phyloP scores from a whole-genome alignment of 2,797 vertebrate species.

The Alectoris magna region DNA sequence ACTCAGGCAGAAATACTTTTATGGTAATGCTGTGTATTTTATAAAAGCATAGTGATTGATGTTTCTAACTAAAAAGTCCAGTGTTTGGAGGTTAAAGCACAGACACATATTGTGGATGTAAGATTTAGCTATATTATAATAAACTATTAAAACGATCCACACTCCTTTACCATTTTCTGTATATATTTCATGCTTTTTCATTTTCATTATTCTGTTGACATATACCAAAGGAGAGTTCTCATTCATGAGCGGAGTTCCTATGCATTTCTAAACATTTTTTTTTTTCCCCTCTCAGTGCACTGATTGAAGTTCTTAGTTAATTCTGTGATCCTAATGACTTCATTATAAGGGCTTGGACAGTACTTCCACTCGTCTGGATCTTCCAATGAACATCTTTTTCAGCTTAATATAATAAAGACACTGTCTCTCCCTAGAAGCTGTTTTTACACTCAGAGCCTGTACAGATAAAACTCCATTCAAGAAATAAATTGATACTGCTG shows the following conservation, averaged over 20 bases:
- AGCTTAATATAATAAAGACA: neutral
- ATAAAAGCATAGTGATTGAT: neutral
- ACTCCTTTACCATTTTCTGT: neutral
- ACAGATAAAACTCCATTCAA: neutral
- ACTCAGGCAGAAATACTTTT: neutral
- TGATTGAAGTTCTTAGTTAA: neutral
- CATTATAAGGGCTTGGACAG: neutral
- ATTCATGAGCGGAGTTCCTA: neutral
- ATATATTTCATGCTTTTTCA: neutral
- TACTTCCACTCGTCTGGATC: neutral
- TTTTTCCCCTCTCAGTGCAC: neutral
- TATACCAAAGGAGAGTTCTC: neutral
- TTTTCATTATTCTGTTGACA: neutral
- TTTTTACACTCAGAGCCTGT: neutral
- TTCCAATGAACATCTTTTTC: neutral
- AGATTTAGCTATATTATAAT: too few species aligned
- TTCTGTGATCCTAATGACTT: neutral
- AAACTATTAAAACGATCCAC: neutral
- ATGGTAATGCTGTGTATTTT: neutral
- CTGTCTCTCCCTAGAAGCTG: neutral
- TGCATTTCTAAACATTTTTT: neutral
- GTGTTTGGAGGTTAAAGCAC: neutral
- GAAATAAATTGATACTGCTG: neutral
- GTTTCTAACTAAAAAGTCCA: neutral
- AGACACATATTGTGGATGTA: too few species aligned